Percentiles rank a stretch among this genome's conserved stretches.
Conservation (phyloP, 2,888 invertebrate genomes). For the Tipula confusa region DNA sequence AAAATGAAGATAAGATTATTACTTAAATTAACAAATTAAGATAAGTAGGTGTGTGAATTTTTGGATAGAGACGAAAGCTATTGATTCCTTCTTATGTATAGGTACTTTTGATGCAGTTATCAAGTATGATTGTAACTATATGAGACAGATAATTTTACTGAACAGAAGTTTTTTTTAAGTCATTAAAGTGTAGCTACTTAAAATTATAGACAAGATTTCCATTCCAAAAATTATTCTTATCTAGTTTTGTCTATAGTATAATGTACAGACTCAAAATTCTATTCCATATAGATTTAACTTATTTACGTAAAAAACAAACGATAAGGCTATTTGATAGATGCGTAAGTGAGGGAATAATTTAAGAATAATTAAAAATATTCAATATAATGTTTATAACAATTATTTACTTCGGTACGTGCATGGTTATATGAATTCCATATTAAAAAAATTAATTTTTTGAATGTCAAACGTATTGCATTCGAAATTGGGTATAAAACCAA, state of each 20-base stretch:
- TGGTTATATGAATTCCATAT: background rate
- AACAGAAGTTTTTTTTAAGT: too few species aligned
- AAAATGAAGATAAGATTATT: too few species aligned
- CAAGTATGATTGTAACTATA: too few species aligned
- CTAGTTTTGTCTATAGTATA: background rate
- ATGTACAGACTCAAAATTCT: background rate
- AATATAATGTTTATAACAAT: background rate
- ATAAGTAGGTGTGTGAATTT: too few species aligned
- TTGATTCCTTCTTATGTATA: too few species aligned
- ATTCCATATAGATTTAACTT: background rate
- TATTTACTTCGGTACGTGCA: background rate
- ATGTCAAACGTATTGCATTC: background rate
- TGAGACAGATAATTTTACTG: too few species aligned
- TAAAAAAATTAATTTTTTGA: background rate
- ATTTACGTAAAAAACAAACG: background rate
- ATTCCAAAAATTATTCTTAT: background rate
- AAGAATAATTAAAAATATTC: background rate
- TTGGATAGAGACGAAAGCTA: too few species aligned
- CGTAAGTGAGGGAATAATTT: background rate
- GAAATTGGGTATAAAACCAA: background rate
- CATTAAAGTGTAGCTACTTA: too few species aligned
- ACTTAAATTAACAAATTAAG: too few species aligned
- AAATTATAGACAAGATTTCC: too few species aligned
- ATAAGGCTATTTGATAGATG: background rate
- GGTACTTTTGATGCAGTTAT: too few species aligned